A percentile compares a stretch with the other conserved stretches of the same genome.
phyloP scores from a whole-genome alignment of 2,113 vertebrate genomes.

The Marmota monax region DNA sequence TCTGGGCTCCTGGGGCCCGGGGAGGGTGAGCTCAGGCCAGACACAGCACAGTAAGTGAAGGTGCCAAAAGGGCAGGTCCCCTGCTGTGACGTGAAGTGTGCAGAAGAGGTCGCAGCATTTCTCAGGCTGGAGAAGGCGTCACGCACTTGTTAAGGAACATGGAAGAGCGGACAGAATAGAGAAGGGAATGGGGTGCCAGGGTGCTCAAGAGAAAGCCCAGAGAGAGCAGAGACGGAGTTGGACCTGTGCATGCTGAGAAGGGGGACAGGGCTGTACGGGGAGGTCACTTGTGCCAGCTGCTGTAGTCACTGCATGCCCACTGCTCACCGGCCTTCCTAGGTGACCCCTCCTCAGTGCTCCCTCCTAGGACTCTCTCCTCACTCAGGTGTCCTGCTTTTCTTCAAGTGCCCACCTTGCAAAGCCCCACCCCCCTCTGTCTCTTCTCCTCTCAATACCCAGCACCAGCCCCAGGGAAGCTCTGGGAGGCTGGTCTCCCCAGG shows the following conservation, averaged over 20 bases:
- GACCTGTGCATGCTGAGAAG: not conserved
- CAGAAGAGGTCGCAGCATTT: not conserved
- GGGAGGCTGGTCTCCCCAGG: not conserved
- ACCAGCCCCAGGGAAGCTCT: not conserved
- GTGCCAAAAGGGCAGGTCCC: not conserved
- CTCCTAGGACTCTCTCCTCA: too few relatives aligned
- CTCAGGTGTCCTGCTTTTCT: not conserved
- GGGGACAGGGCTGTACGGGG: not conserved
- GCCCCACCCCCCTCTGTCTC: too few relatives aligned
- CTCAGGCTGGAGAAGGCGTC: not conserved
- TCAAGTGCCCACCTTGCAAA: not conserved
- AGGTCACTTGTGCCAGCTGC: not conserved
- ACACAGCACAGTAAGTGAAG: not conserved
- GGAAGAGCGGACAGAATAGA: too few relatives aligned
- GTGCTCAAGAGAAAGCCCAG: not conserved
- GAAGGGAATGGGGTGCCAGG: not conserved
- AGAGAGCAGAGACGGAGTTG: accelerated
- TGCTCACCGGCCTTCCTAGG: not conserved
- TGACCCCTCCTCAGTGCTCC: too few relatives aligned
- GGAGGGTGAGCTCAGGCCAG: not conserved
- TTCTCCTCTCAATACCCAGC: not conserved
- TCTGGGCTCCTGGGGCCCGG: not conserved
- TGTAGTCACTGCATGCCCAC: too few relatives aligned
- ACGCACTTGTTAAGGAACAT: not conserved
- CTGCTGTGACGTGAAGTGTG: not conserved